Base-by-base conservation (phyloP, 2,888 invertebrate genomes). In the Eupithecia exiguata region DNA sequence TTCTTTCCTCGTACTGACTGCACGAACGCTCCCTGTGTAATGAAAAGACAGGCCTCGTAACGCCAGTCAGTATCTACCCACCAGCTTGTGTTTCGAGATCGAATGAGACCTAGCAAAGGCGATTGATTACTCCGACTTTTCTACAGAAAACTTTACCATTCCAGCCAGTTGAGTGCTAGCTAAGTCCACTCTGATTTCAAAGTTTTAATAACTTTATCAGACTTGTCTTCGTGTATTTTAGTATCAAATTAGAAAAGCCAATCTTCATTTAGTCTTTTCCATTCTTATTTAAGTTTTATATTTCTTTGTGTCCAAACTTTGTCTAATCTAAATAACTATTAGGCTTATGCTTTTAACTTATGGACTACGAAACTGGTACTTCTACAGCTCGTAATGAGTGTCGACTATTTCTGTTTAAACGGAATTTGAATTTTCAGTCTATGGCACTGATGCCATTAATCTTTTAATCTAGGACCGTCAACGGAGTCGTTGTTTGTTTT, bases 391-490 rank as follows among this genome's bases (percentile, higher is more conserved):
- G n/a, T n/a, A n/a, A n/a, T n/a, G n/a, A n/a, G n/a, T n/a, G n/a
- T 43, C 14, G 14, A 16, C 43, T 6, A 16, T n/a, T 46, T 43
- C 14, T 43, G 7, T 7, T 5, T 18, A 5, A 46, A 46, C 46
- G 18, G 18, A 18, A 46, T n/a, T 43, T 0, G 10, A 40, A 40
- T 46, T 18, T 46, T 46, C 5, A 43, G 3, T 14, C 9, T 49
- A 49, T 49, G n/a, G 18, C 74, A n/a, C 77, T 74, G n/a, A n/a
- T n/a, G n/a, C n/a, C 49, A 49, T n/a, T 3, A 49, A n/a, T 25
- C 25, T 21, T 46, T 1, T 18, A 53, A 53, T 53, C n/a, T 10
- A 21, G 53, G 12, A 53, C 3, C 53, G 1, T 12, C 21, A 53
- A 4, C 10, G 9, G 21, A 21, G 21, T 46, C 7, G n/a, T 53